Evolutionary conservation across 1,140 invertebrate genomes (phyloP).

Genomic region (Sminthurinus signatus): DNA sequence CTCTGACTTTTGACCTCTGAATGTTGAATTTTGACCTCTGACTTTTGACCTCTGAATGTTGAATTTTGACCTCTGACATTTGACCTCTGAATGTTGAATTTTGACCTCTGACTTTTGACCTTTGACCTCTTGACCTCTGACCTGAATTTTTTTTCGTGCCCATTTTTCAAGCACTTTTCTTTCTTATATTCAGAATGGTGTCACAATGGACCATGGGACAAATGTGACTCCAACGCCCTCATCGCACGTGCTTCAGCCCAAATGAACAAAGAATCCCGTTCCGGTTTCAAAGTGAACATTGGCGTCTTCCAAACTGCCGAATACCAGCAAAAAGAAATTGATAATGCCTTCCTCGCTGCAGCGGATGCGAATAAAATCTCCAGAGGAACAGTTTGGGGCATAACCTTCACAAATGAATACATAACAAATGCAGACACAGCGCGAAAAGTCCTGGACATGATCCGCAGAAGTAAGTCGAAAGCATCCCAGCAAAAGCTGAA

Average conservation of each 20-base stretch:
- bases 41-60: too few species aligned
- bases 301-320: conserved; percentile 29
- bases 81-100: too few species aligned
- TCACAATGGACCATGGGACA: conserved; percentile 25
- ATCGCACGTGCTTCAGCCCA: conserved; percentile 32
- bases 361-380: conserved; percentile 29
- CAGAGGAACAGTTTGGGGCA: conserved; percentile 32
- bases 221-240: conserved; percentile 30
- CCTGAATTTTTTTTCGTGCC: too few species aligned
- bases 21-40: too few species aligned
- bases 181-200: conserved; percentile 22
- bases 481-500: background rate
- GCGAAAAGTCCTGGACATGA: conserved; percentile 29
- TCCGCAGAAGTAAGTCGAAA: conserved; percentile 19
- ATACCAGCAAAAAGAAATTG: conserved; percentile 25
- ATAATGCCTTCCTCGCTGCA: conserved; percentile 36
- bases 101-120: too few species aligned
- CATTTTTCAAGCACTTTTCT: background rate
- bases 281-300: conserved; percentile 25
- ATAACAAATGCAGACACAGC: conserved; percentile 12
- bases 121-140: too few species aligned
- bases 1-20: too few species aligned
- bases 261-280: conserved; percentile 21
- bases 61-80: too few species aligned
- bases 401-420: conserved; percentile 36